These are phyloP conservation scores for Plotosus lineatus DNA, from an alignment of 2,113 vertebrate genomes.

Conservation along the genomic window DNA sequence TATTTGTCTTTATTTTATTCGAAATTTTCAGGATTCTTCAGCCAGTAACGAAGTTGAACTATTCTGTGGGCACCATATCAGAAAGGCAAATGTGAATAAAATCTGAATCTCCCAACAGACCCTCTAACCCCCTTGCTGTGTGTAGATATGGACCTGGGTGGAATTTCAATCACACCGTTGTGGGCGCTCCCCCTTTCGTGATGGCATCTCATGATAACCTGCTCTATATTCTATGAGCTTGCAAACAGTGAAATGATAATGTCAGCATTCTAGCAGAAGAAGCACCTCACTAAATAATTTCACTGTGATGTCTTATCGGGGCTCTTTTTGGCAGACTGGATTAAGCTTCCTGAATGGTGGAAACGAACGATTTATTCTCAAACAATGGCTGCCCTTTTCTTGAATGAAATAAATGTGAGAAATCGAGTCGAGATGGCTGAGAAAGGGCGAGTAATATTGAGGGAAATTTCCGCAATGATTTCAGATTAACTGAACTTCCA, in stretches of 20 bases:
- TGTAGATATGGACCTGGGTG: conserved; percentile 37
- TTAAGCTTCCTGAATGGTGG: conserved; percentile 49
- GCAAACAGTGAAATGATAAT: conserved; percentile 47
- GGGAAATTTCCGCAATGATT: conserved; percentile 49
- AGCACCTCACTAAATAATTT: conserved; percentile 54
- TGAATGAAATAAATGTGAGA: conserved; percentile 15
- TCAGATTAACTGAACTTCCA: conserved; percentile 50
- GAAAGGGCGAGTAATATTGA: conserved; percentile 23
- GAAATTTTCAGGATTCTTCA: neutral
- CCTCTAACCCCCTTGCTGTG: conserved; percentile 27
- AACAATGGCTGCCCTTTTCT: conserved; percentile 19
- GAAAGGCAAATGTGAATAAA: conserved; percentile 30
- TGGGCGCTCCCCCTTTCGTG: conserved; percentile 31
- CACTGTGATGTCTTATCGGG: conserved; percentile 47
- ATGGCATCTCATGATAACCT: conserved; percentile 50
- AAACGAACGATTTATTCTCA: conserved; percentile 40
- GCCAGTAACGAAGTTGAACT: neutral
- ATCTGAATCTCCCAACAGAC: neutral
- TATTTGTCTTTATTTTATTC: neutral
- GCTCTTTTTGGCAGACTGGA: conserved; percentile 44
- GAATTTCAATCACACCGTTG: conserved; percentile 46
- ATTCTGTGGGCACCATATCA: neutral
- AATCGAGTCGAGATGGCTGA: neutral
- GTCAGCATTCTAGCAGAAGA: conserved; percentile 54
- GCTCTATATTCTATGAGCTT: conserved; percentile 49